Evolutionary conservation across 1,140 invertebrate species (phyloP), one percentile per base, ranked within the genome.

Genomic region (Myzus persicae): DNA sequence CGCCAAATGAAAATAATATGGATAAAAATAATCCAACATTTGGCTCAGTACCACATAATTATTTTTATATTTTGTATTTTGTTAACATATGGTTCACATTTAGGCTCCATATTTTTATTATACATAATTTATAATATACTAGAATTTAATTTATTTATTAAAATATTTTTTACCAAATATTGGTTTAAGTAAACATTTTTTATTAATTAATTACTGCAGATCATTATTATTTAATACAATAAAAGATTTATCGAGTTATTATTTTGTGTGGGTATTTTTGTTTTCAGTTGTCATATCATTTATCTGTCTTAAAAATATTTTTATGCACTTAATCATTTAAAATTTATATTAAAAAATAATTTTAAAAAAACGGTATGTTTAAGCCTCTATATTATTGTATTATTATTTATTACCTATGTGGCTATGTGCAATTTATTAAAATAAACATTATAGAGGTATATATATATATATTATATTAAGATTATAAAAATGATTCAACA

Each of bases 31-130:
- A 91, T 85, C 44, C 9, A 85, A 93, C 76, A 85, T 42, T 85
- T 93, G 91, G 91, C 91, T 22, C n/a, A 24, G 7, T 42, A 84
- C 42, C 81, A 84, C 42, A 40, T 54, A 51, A 54, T 93, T 93
- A 93, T 93, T 93, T 93, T 85, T 93, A 84, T 93, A 54, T 84
- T 51, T 90, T 48, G 8, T 82, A 54, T 51, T 93, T 85, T 93
- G 46, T 85, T 54, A 51, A 85, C 81, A 93, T 42, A 84, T 92
- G 76, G 48, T 59, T 42, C 38, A 90, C 88, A 42, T 40, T 67
- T 59, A 59, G 42, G 24, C 42, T 90, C 54, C 38, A 11, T 24
- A 38, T 36, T 54, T n/a, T 89, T 38, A 89, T 40, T 89, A 54
- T 51, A 76, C 59, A 76, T 76, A n/a, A 76, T 76, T 76, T 76